Evolutionary conservation across 2,797 vertebrate species (phyloP).

Genomic region (Aldrovandia affinis): DNA sequence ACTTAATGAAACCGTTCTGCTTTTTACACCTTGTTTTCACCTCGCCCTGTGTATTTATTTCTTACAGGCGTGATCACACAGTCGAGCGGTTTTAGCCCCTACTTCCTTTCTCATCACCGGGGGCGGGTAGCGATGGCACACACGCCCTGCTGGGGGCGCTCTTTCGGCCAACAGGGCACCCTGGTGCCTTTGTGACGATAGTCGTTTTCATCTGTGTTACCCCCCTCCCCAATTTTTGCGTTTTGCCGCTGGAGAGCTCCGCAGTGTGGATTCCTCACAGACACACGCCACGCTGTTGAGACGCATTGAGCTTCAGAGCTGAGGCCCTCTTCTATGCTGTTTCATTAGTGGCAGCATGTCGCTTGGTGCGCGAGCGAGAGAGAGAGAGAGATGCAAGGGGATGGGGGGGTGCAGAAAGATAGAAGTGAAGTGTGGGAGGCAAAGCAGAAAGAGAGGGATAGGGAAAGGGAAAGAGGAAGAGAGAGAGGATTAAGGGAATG

Average conservation of each 20-base stretch:
- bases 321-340: neutral
- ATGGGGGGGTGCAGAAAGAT: neutral
- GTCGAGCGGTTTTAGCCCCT: constrained; percentile 65
- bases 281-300: neutral
- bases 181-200: neutral
- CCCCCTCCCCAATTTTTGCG: neutral
- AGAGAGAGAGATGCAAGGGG: constrained; percentile 42
- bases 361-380: constrained; percentile 16
- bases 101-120: constrained; percentile 49
- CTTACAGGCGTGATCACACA: constrained; percentile 53
- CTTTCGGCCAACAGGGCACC: neutral
- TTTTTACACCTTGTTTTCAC: constrained; percentile 66
- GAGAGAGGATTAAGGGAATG: neutral
- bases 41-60: constrained; percentile 70
- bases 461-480: constrained; percentile 21
- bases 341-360: neutral
- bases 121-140: constrained; percentile 30
- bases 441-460: constrained; percentile 27
- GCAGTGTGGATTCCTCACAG: neutral
- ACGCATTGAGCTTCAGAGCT: constrained; percentile 19
- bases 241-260: neutral
- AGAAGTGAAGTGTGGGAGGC: neutral
- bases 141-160: constrained; percentile 7
- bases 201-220: neutral
- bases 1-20: constrained; percentile 76